Base-by-base conservation (phyloP, 2,888 invertebrate species). In the Sinodicranocentrus sp. region DNA sequence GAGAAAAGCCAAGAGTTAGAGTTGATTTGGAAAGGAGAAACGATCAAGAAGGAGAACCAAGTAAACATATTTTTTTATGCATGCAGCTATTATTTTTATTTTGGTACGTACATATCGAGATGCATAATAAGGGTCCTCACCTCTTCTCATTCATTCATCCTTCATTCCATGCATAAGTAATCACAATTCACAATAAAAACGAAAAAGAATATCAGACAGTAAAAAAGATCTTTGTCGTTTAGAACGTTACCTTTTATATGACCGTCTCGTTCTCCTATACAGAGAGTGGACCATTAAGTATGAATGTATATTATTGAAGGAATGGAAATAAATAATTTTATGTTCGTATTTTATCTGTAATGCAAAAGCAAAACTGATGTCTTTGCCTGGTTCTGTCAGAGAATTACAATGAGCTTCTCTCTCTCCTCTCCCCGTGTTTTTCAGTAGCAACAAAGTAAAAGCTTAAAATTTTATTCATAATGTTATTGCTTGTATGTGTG, bases 261-360 rank as follows among this genome's bases (percentile, higher is more conserved):
- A 39, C 8, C 6, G 57, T 57, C 23, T 57, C 39, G 13, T 39
- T 52, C n/a, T 13, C 52, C 28, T 75, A 59, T 28, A 19, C 63
- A 65, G 63, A 6, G 26, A 26, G 15, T 61, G n/a, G 15, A n/a
- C 21, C 6, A 65, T 54, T 52, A 67, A 65, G 54, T 39, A 48
- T 61, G 54, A 6, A 8, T 13, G 63, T 63, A 33, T 28, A 75
- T 52, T 63, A 75, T 75, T 28, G 39, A 57, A 76, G 23, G 67
- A 54, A 76, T 67, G 67, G 67, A 76, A 76, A 76, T 76, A 76
- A 76, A 76, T 76, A 76, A 67, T 76, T 67, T 76, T 67, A 76
- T 76, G 76, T 67, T 26, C 57, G 67, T 57, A 25, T 67, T 76
- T 75, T 48, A 44, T 75, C 54, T 63, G 48, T 75, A 33, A 28